Base-by-base conservation (phyloP, 2,888 invertebrate species). In the Aphodius sticticus region DNA sequence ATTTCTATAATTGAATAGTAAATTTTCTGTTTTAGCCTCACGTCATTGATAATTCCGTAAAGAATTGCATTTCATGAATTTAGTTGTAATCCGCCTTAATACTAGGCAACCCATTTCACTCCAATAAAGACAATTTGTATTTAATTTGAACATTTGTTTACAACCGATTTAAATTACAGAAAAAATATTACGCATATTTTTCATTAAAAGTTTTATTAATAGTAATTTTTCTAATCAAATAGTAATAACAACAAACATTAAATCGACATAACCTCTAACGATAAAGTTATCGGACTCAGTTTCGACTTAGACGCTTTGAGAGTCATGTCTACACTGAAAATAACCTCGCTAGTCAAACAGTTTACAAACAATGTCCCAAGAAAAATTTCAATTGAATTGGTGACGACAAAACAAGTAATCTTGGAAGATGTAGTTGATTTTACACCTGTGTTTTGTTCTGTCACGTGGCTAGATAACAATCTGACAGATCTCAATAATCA, bases 381-480 rank as follows among this genome's bases (percentile, higher is more conserved):
- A 69, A 70, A 35, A 70, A 35, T 81, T 16, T 81, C 81, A 1
- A n/a, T 81, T 15, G 81, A 81, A 76, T 72, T 81, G 69, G 77
- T 76, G 37, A 53, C 77, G 14, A 81, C 77, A 15, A 75, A 77
- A n/a, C 37, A 77, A 53, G 16, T 77, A 14, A 75, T 79, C 12
- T 35, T 81, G 3, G 37, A 76, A 14, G 77, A 78, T n/a, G 14
- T 81, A 15, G 38, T 36, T 16, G 69, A 77, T 6, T 78, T 81
- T 12, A 15, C 26, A n/a, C 88, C 88, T 0, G 81, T 86, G 15
- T 90, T 90, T 85, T 88, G 89, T 81, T 86, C 90, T 0, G 84
- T 90, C 26, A 88, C 89, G 2, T 90, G 89, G 88, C 87, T 87
- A 78, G 82, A 82, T 35, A 78, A 78, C 35, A 69, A 79, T 77